Evolutionary conservation across 1,140 invertebrate genomes (phyloP), one percentile per base, ranked within the genome.

Genomic region (Caenorhabditis brenneri): DNA sequence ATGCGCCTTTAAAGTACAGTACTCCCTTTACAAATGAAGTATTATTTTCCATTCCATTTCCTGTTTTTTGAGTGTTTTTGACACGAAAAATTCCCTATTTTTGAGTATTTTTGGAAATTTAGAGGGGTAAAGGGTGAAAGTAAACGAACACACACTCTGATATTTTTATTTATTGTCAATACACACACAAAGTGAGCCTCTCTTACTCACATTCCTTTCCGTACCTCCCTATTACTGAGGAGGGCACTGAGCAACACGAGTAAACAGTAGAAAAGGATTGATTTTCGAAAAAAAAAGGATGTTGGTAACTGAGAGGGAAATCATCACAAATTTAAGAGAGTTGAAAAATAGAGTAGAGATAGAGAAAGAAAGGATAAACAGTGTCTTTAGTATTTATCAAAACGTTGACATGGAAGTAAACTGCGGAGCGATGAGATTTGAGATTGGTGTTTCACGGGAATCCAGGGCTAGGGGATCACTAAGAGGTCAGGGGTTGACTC

Each of bases 121-220:
- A 65, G 58, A 29, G 29, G 6, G 15, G 15, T 7, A 10, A 22
- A 29, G n/a, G 55, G 58, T 65, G 36, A 42, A 65, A 65, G 58
- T 19, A 65, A 65, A 65, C 58, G 58, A 55, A 55, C 53, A 55
- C 53, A 27, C 53, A 27, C 27, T 55, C 22, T 55, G 53, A 55
- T 55, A 55, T 55, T 55, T 55, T 55, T 55, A 55, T 55, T 55
- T 65, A 33, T 65, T 65, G 29, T 65, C 58, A 65, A 65, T 31
- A 65, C 16, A 36, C n/a, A n/a, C n/a, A n/a, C n/a, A n/a, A n/a
- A 65, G 6, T 58, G 31, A 29, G 24, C 24, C 31, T 33, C 27
- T 15, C 1, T 74, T 24, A 6, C 36, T 74, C 65, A 31, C 33
- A 74, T 74, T 74, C 65, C 65, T 74, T 74, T 74, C 65, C 65